These are phyloP conservation scores for Corythornis vintsioides DNA, from an alignment of 2,113 vertebrate genomes.

Conservation along the genomic window DNA sequence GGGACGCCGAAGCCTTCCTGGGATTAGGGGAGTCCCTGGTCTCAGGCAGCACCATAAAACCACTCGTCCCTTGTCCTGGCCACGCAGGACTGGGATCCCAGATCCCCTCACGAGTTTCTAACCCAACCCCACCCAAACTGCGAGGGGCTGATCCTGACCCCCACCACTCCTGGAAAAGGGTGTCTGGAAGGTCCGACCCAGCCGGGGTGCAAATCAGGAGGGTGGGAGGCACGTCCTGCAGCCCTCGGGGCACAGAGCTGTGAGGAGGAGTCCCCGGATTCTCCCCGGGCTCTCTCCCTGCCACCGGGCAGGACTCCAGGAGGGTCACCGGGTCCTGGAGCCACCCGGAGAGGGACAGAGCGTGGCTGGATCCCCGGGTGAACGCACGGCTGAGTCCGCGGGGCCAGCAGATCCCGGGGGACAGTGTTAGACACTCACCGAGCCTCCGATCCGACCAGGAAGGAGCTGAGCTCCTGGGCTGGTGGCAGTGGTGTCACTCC, in stretches of 20 bases:
- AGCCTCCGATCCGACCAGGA: conserved; percentile 51
- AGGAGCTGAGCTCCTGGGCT: conserved; percentile 32
- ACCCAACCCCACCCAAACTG: neutral
- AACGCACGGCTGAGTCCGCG: neutral
- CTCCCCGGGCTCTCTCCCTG: neutral
- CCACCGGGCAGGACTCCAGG: neutral
- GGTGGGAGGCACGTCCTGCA: neutral
- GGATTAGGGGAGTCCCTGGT: neutral
- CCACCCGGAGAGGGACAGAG: neutral
- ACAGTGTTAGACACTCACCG: conserved; percentile 28
- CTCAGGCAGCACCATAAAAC: neutral
- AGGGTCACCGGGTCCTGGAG: neutral
- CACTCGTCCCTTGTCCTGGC: fast-evolving
- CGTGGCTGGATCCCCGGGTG: neutral
- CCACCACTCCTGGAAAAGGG: neutral
- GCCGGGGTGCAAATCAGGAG: neutral
- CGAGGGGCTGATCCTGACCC: fast-evolving
- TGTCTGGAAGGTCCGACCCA: neutral
- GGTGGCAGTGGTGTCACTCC: conserved; percentile 59
- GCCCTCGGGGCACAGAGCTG: fast-evolving
- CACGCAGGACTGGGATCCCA: fast-evolving
- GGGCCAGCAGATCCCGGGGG: neutral
- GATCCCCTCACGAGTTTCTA: neutral
- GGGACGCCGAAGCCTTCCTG: neutral
- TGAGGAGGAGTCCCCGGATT: neutral